Conservation (phyloP, 2,888 invertebrate genomes). For the Gisinianus flammeolus region DNA sequence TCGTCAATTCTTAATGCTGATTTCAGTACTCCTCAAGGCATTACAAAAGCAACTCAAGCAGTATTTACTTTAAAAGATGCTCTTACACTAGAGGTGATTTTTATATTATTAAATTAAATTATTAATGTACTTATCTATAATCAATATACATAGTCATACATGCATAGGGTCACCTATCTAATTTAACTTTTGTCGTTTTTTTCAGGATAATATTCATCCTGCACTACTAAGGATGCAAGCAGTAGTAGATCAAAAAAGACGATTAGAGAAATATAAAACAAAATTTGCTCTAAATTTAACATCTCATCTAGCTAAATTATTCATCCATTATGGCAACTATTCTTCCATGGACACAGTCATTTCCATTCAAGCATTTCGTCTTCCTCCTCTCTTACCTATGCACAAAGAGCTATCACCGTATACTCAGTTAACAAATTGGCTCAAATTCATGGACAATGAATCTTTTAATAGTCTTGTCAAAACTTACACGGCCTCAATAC, state of each 20-base stretch:
- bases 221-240: slow-evolving; percentile 72
- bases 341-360: slow-evolving; percentile 50
- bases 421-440: slow-evolving; percentile 89
- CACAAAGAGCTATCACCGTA: slow-evolving; percentile 87
- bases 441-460: slow-evolving; percentile 82
- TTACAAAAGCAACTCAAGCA: slow-evolving; percentile 53
- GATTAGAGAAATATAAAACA: slow-evolving; percentile 76
- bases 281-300: slow-evolving; percentile 83
- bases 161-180: too few species aligned
- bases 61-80: slow-evolving; percentile 55
- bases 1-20: slow-evolving; percentile 54
- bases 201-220: slow-evolving; percentile 65
- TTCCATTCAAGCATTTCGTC: slow-evolving; percentile 65
- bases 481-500: slow-evolving; percentile 80
- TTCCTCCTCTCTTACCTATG: slow-evolving; percentile 78
- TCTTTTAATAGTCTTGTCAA: slow-evolving; percentile 80
- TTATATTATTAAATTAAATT: background rate
- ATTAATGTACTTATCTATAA: slow-evolving; percentile 2
- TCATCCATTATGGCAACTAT: slow-evolving; percentile 80
- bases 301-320: slow-evolving; percentile 90
- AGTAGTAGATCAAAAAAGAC: slow-evolving; percentile 79
- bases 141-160: background rate
- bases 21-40: slow-evolving; percentile 54
- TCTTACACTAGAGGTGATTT: slow-evolving; percentile 65
- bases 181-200: background rate